Conservation (phyloP, 2,797 vertebrate species). For the Linurgus olivaceus region DNA sequence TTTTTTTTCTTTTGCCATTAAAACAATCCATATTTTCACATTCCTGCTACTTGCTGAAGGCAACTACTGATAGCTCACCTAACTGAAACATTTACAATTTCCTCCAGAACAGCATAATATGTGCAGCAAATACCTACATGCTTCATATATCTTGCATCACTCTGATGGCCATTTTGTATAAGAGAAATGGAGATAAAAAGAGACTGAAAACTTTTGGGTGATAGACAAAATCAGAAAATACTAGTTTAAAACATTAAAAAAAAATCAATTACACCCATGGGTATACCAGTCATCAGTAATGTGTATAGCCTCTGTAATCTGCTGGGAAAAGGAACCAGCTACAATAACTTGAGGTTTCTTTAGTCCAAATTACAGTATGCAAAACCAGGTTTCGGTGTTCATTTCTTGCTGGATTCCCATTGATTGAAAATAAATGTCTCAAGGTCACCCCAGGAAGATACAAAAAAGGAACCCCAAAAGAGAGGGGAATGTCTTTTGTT, state of each 20-base stretch:
- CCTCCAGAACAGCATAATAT: neutral
- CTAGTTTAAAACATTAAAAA: neutral
- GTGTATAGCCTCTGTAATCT: neutral
- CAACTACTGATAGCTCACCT: neutral
- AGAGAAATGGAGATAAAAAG: neutral
- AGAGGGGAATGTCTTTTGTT: accelerated
- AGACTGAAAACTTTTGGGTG: neutral
- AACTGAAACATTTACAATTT: neutral
- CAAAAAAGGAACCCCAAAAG: neutral
- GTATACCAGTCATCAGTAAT: neutral
- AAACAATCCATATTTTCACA: neutral
- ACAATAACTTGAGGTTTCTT: neutral
- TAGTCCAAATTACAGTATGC: neutral
- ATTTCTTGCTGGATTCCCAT: neutral
- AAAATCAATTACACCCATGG: neutral
- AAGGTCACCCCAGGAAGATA: neutral
- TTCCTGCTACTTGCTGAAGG: neutral
- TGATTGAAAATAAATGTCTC: neutral
- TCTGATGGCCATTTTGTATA: neutral
- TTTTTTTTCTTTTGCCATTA: neutral
- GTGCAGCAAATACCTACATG: neutral
- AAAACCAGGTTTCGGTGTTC: neutral
- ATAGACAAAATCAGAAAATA: neutral
- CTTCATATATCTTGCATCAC: too few species aligned
- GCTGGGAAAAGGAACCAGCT: neutral